Evolutionary conservation across 2,888 invertebrate genomes (phyloP).

Genomic region (Callosobruchus maculatus): DNA sequence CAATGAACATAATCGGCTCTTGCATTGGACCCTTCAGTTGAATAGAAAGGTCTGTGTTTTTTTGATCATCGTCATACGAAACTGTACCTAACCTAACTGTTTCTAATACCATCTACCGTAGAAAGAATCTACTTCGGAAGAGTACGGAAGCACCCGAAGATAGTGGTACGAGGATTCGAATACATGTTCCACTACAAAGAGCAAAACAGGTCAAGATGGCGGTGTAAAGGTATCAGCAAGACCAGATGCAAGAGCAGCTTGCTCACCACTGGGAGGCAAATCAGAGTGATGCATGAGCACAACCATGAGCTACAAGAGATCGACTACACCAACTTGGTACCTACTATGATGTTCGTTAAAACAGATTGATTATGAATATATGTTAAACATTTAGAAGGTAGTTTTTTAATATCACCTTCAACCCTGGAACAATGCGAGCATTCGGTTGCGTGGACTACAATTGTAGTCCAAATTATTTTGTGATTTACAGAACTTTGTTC

Average conservation of each 20-base stretch:
- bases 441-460: too few relatives aligned
- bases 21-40: too few relatives aligned
- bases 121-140: constrained; percentile 27
- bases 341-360: background rate
- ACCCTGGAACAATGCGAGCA: too few relatives aligned
- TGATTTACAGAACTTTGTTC: too few relatives aligned
- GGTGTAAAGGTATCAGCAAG: constrained; percentile 23
- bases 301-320: constrained; percentile 12
- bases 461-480: too few relatives aligned
- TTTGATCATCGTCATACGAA: too few relatives aligned
- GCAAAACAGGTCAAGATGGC: constrained; percentile 24
- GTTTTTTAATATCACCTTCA: too few relatives aligned
- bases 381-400: too few relatives aligned
- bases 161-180: constrained; percentile 26
- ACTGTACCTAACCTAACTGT: too few relatives aligned
- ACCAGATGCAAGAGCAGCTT: constrained; percentile 23
- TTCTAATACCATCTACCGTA: background rate
- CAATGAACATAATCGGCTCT: too few relatives aligned
- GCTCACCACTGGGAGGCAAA: constrained; percentile 18
- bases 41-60: too few relatives aligned
- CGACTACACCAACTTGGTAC: background rate
- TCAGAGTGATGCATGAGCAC: constrained; percentile 18
- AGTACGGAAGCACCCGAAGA: constrained; percentile 29
- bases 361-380: background rate
- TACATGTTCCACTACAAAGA: constrained; percentile 24